These are phyloP conservation scores for Aphidius colemani DNA, from an alignment of 2,888 invertebrate species.

Conservation along the genomic window DNA sequence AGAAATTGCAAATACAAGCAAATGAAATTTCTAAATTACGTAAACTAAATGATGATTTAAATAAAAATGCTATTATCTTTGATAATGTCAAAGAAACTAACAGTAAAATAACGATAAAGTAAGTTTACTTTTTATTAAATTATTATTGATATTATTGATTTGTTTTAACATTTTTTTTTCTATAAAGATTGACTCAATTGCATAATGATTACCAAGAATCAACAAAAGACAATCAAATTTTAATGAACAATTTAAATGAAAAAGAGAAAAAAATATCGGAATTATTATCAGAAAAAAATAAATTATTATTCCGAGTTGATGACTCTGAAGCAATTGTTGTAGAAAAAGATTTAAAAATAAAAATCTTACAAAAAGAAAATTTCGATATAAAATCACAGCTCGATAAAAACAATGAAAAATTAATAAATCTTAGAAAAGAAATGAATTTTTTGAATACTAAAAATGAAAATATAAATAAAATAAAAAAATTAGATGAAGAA, in stretches of 20 bases:
- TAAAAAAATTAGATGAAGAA: constrained; percentile 15
- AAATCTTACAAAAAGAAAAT: constrained; percentile 5
- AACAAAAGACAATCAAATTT: constrained; percentile 15
- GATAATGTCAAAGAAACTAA: constrained; percentile 7
- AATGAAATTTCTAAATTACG: constrained; percentile 16
- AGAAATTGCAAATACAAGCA: constrained; percentile 8
- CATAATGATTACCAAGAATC: constrained; percentile 18
- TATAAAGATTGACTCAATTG: constrained; percentile 10
- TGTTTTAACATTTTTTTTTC: background rate
- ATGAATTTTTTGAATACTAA: constrained; percentile 3
- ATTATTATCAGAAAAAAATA: constrained; percentile 12
- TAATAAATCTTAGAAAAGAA: background rate
- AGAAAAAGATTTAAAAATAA: constrained; percentile 12
- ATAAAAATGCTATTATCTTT: background rate
- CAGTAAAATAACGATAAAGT: constrained; percentile 8
- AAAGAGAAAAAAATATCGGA: constrained; percentile 1
- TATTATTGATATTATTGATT: background rate
- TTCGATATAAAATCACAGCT: constrained; percentile 4
- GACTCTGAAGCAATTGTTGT: constrained; percentile 5
- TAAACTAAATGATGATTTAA: background rate
- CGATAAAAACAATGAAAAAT: constrained; percentile 5
- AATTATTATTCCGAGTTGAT: constrained; percentile 2
- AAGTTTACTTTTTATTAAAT: background rate
- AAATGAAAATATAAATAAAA: constrained; percentile 9
- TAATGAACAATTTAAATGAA: constrained; percentile 4